A percentile compares a stretch with the other conserved stretches of the same genome.
Evolutionary conservation across 2,113 vertebrate genomes (phyloP).

Genomic region (Lepus timidus): DNA sequence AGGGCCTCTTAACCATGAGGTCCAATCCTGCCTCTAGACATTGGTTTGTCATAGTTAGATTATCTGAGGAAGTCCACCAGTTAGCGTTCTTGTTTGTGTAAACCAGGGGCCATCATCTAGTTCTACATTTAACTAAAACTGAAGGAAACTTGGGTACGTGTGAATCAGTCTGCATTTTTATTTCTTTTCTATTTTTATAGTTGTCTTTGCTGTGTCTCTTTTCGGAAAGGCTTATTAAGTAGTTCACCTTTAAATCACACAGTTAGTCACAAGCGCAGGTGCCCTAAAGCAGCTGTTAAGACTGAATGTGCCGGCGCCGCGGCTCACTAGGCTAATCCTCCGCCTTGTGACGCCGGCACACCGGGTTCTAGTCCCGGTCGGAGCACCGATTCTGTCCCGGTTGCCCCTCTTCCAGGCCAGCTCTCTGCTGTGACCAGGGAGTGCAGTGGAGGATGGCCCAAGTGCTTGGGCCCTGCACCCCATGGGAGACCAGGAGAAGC

Average conservation of each 20-base stretch:
- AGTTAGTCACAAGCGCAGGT: neutral
- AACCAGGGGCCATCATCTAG: neutral
- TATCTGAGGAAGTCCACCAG: neutral
- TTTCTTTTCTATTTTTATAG: neutral
- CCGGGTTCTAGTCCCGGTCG: too few relatives aligned
- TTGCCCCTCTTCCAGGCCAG: too few relatives aligned
- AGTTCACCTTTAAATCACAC: neutral
- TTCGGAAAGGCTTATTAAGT: conserved; percentile 14
- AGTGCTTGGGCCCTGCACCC: too few relatives aligned
- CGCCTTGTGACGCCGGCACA: too few relatives aligned
- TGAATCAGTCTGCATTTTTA: neutral
- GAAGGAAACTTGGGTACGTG: neutral
- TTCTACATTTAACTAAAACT: neutral
- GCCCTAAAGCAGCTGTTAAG: conserved; percentile 32
- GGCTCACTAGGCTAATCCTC: too few relatives aligned
- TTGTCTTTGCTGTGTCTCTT: neutral
- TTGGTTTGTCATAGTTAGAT: neutral
- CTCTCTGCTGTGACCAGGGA: too few relatives aligned
- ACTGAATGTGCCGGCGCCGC: neutral
- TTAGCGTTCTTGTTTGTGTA: neutral
- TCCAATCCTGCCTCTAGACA: too few relatives aligned
- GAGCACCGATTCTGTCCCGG: too few relatives aligned
- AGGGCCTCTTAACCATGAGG: too few relatives aligned
- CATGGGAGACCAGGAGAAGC: too few relatives aligned
- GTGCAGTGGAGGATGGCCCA: too few relatives aligned